A percentile compares a stretch with the other conserved stretches of the same genome.
These are phyloP conservation scores for Nannospalax galili DNA, from an alignment of 2,113 vertebrate species.

Conservation along the genomic window DNA sequence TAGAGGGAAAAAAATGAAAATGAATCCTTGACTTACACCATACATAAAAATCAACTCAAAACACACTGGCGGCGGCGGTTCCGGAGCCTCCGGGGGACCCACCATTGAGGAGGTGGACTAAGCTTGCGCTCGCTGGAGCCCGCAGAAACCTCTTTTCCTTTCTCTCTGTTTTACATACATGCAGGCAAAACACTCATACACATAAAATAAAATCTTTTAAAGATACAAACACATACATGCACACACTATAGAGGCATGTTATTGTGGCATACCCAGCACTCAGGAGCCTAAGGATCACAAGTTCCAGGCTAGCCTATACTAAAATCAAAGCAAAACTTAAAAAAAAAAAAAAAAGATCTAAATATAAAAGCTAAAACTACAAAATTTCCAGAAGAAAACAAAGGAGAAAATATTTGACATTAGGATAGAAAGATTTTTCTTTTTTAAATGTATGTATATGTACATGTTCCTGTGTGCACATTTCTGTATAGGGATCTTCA, in stretches of 20 bases:
- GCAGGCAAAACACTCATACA: too few relatives aligned
- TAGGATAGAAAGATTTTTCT: background rate
- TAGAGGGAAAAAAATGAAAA: background rate
- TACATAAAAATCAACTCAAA: background rate
- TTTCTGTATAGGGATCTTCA: background rate
- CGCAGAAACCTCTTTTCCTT: constrained; percentile 82
- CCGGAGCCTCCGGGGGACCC: constrained; percentile 84
- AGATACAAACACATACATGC: too few relatives aligned
- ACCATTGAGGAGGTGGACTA: constrained; percentile 92
- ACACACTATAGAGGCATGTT: background rate
- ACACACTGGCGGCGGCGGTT: constrained; percentile 73
- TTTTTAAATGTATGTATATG: background rate
- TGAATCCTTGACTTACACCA: background rate
- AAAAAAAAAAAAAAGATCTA: background rate
- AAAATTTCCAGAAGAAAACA: background rate
- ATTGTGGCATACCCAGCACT: background rate
- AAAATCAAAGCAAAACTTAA: background rate
- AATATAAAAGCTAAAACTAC: background rate
- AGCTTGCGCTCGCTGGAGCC: constrained; percentile 75
- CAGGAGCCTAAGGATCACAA: too few relatives aligned
- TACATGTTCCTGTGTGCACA: background rate
- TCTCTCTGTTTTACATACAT: too few relatives aligned
- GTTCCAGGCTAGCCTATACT: background rate
- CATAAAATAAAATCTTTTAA: too few relatives aligned
- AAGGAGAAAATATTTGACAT: background rate